Conservation (phyloP, 2,888 invertebrate species). For the Vesta saturnalis region DNA sequence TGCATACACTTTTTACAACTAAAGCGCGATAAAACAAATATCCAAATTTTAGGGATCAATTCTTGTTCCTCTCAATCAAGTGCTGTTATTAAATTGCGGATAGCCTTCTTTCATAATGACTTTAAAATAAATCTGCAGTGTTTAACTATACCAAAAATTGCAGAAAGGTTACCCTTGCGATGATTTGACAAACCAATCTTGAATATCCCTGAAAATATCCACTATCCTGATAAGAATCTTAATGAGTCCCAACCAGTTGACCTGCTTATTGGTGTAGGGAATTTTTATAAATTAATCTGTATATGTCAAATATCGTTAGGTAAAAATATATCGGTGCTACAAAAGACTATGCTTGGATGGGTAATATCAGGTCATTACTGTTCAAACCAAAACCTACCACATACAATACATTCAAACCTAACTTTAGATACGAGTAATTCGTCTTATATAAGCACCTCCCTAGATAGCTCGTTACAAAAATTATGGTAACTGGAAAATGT, state of each 20-base stretch:
- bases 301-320: slow-evolving; percentile 22
- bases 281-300: slow-evolving; percentile 18
- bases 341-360: not conserved
- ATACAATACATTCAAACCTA: not conserved
- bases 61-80: slow-evolving; percentile 6
- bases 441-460: not conserved
- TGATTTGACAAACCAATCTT: slow-evolving; percentile 16
- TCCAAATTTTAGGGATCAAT: slow-evolving; percentile 14
- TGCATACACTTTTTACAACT: too few relatives aligned
- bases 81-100: not conserved
- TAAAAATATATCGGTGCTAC: not conserved
- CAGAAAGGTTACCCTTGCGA: slow-evolving; percentile 7
- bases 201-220: slow-evolving; percentile 20
- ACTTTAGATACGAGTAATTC: not conserved
- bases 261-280: slow-evolving; percentile 14
- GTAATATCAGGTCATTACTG: not conserved
- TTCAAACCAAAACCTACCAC: not conserved
- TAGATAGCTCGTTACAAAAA: not conserved
- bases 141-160: slow-evolving; percentile 26
- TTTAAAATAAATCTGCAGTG: slow-evolving; percentile 21
- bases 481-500: not conserved
- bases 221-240: slow-evolving; percentile 21
- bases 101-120: slow-evolving; percentile 9
- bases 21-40: not conserved
- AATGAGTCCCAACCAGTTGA: slow-evolving; percentile 9